Base-by-base conservation (phyloP, 2,888 invertebrate species). In the Eristalinus aeneus region DNA sequence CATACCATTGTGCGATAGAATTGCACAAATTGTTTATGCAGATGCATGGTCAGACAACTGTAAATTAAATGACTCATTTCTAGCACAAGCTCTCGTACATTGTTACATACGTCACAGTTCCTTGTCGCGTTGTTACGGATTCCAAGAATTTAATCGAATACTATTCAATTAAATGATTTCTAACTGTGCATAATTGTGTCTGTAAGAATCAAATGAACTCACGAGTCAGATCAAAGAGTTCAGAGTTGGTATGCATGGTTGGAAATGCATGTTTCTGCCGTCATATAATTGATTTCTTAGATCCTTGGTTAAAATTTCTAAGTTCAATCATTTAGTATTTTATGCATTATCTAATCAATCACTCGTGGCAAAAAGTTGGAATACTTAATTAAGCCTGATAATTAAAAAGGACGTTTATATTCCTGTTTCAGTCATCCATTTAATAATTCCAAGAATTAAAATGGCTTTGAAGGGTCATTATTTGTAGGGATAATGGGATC, bases 381-480 rank as follows among this genome's bases (percentile, higher is more conserved):
- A 64, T 64, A 58, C 69, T 67, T 61, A 74, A 74, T 74, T 80
- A 74, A 80, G 64, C 34, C 39, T 56, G 68, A 69, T 80, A 68
- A 75, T 80, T 80, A 69, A 74, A 68, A 75, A 64, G 75, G 69
- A 73, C 1, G n/a, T 12, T 31, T 71, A 61, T 27, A 65, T 39
- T 32, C 0, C 16, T n/a, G 3, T 9, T 53, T 34, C 56, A 39
- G 58, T 39, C 27, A 58, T 12, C 36, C 16, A 58, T 58, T 69
- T 58, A 58, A 39, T 58, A 36, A 5, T 58, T n/a, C 16, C 6
- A 6, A 27, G 54, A 20, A 34, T 16, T 68, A 22, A 20, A 68
- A 56, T 56, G 54, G 54, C 16, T 69, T 27, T 58, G 31, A 39
- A 69, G 58, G 69, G 69, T 69, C 58, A 69, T 69, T 58, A 69